Percentiles rank a stretch among this genome's conserved stretches.
Conservation (phyloP, 2,888 invertebrate species). For the Trypoxylon attenuatum region DNA sequence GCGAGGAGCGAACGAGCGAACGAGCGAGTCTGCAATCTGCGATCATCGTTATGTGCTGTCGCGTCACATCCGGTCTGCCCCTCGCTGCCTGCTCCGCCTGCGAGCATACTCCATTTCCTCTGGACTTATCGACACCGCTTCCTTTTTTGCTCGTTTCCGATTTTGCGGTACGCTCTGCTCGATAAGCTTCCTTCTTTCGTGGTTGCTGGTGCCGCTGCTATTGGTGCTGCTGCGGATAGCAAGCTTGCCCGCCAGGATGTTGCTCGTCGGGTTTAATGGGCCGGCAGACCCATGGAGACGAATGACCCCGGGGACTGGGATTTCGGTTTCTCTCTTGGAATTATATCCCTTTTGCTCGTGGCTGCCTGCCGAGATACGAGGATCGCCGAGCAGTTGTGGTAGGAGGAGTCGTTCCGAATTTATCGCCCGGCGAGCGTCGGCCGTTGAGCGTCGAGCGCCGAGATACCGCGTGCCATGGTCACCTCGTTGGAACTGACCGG, state of each 20-base stretch:
- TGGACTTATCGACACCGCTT: background rate
- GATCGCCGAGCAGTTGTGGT: background rate
- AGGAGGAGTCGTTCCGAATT: background rate
- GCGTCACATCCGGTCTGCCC: slow-evolving; percentile 63
- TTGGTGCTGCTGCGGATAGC: background rate
- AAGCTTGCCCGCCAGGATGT: background rate
- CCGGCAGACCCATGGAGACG: too few species aligned
- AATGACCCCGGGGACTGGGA: too few species aligned
- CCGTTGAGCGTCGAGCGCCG: background rate
- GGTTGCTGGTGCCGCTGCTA: background rate
- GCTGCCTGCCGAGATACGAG: too few species aligned
- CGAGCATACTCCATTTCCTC: slow-evolving; percentile 8
- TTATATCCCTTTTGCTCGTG: too few species aligned
- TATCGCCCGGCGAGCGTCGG: background rate
- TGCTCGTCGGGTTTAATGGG: too few species aligned
- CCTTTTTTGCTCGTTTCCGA: background rate
- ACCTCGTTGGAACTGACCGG: slow-evolving; percentile 21
- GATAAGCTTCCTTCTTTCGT: background rate
- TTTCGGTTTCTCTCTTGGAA: too few species aligned
- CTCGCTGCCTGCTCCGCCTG: slow-evolving; percentile 9
- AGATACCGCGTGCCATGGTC: slow-evolving; percentile 32
- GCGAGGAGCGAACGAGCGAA: too few species aligned
- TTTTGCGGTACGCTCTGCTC: background rate
- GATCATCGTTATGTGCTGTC: slow-evolving; percentile 66
- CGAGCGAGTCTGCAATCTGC: too few species aligned